These are phyloP conservation scores for Bombus confusus DNA, from an alignment of 1,140 invertebrate species.

Conservation along the genomic window DNA sequence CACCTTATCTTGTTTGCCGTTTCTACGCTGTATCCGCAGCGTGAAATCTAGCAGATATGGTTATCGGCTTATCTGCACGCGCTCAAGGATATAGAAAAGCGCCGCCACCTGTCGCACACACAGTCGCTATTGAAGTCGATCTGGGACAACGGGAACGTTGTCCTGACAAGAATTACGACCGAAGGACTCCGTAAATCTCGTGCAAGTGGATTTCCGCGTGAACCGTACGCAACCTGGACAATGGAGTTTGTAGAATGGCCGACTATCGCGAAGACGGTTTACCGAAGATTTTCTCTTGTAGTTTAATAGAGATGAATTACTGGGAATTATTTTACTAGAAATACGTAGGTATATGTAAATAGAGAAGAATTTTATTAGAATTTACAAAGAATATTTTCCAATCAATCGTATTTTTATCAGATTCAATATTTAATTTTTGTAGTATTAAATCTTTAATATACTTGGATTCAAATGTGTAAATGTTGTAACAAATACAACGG, in stretches of 20 bases:
- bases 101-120: conserved; percentile 34
- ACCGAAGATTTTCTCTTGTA: neutral
- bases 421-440: no score
- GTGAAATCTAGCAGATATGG: conserved; percentile 54
- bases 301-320: no score
- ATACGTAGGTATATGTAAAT: no score
- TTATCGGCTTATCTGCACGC: conserved; percentile 50
- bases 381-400: no score
- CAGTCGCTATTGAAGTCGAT: neutral
- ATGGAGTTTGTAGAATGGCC: neutral
- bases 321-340: no score
- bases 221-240: neutral
- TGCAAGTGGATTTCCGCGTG: neutral
- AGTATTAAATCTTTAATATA: no score
- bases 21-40: conserved; percentile 40
- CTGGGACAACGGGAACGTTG: conserved; percentile 2
- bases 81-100: conserved; percentile 22
- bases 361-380: no score
- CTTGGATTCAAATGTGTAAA: no score
- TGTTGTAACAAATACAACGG: no score
- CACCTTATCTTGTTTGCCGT: conserved; percentile 54
- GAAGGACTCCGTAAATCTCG: neutral
- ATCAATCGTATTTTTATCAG: no score
- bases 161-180: neutral
- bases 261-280: neutral